Percentiles rank a stretch among this genome's conserved stretches.
Conservation (phyloP, 1,140 invertebrate genomes). For the Archivesica marissinica region DNA sequence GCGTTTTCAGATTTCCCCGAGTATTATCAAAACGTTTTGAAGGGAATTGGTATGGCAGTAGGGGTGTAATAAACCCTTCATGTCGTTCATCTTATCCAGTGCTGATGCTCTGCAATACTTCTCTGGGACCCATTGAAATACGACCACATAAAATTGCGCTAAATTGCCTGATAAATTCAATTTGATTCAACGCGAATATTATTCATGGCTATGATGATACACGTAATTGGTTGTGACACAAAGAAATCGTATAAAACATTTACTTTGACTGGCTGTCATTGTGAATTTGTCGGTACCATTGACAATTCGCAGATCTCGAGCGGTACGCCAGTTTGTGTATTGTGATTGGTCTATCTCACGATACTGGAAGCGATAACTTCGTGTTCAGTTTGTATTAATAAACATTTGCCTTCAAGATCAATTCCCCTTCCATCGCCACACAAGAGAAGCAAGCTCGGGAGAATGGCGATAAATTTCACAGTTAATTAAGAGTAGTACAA, state of each 20-base stretch:
- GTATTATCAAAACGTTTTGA: too few species aligned
- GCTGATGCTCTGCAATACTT: too few species aligned
- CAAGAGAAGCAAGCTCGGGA: not conserved
- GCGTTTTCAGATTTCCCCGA: too few species aligned
- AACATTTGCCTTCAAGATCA: conserved; percentile 36
- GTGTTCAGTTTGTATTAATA: conserved; percentile 40
- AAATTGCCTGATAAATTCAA: conserved; percentile 62
- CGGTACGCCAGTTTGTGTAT: conserved; percentile 41
- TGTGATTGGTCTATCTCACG: not conserved
- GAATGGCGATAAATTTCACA: not conserved
- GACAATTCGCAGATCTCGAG: conserved; percentile 21
- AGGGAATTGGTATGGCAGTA: too few species aligned
- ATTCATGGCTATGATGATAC: conserved; percentile 38
- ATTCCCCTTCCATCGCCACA: not conserved
- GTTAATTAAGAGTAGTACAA: not conserved
- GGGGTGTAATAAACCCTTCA: too few species aligned
- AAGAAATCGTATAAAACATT: conserved; percentile 67
- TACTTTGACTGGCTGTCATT: conserved; percentile 58
- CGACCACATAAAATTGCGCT: conserved; percentile 46
- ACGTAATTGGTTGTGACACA: conserved; percentile 56
- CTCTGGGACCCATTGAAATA: conserved; percentile 23
- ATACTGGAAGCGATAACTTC: not conserved
- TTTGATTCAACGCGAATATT: conserved; percentile 62
- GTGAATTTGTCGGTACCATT: conserved; percentile 41
- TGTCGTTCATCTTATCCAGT: too few species aligned